A percentile compares a stretch with the other conserved stretches of the same genome.
These are phyloP conservation scores for Tragelaphus scriptus DNA, from an alignment of 2,113 vertebrate species.

Conservation along the genomic window DNA sequence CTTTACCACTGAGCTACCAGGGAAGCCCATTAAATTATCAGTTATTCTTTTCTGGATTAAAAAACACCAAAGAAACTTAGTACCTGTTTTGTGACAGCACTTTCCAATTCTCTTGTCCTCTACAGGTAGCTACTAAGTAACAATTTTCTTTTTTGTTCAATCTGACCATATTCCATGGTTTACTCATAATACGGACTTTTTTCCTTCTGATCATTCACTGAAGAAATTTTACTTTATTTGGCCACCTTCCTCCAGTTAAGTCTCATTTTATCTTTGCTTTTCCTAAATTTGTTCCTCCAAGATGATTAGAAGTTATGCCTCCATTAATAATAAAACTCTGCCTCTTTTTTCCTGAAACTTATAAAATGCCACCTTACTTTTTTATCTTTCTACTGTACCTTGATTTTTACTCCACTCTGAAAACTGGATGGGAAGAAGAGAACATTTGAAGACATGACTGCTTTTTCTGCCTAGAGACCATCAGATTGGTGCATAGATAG, in stretches of 20 bases:
- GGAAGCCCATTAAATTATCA: background rate
- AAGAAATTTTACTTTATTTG: background rate
- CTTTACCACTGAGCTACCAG: background rate
- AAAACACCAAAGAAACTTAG: background rate
- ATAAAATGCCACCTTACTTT: background rate
- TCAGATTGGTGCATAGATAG: background rate
- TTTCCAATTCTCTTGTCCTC: background rate
- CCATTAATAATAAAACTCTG: background rate
- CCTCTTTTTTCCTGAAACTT: background rate
- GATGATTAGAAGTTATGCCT: constrained; percentile 23
- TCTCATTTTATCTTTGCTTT: constrained; percentile 12
- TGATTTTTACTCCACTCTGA: background rate
- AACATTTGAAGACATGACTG: background rate
- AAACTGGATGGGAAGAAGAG: background rate
- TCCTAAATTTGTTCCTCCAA: background rate
- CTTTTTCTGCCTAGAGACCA: background rate
- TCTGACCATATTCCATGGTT: background rate
- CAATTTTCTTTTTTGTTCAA: background rate
- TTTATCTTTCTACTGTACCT: background rate
- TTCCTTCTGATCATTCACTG: background rate
- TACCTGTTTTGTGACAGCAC: background rate
- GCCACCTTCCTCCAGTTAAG: background rate
- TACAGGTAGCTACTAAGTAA: background rate
- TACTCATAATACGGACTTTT: background rate
- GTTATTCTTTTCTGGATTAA: background rate